Evolutionary conservation across 2,888 invertebrate genomes (phyloP), one percentile per base, ranked within the genome.

Genomic region (Deroplatys truncata): DNA sequence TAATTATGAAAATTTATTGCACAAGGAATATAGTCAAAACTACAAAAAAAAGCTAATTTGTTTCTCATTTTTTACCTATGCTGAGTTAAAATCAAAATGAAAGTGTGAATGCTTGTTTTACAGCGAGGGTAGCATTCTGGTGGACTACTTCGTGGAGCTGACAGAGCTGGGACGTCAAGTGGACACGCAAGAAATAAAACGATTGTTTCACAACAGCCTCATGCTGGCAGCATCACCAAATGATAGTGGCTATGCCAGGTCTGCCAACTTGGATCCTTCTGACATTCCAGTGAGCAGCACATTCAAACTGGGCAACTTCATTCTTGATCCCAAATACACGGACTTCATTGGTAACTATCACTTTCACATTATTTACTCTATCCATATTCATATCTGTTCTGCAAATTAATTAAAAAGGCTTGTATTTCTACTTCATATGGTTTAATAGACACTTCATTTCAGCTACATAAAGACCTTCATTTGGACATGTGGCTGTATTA

Each of bases 61-160:
- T n/a, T n/a, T n/a, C n/a, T n/a, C n/a, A n/a, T n/a, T n/a, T n/a
- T n/a, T n/a, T n/a, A n/a, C n/a, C n/a, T 4, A 31, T 2, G 31
- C 31, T 31, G 31, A 31, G 31, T 31, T 31, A 5, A 31, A 5
- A 31, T 31, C n/a, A 15, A 31, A 31, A 31, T 85, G n/a, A 35
- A 15, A 25, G 4, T 82, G 31, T 84, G 87, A 56, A 89, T 88
- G 90, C 89, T 93, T 94, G 90, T 56, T 56, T 56, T 56, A 1
- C 92, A 98, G 97, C 92, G 95, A 97, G 93, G 98, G 98, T 89
- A 98, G 98, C 91, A 96, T 98, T 86, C 94, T 98, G 28, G 98
- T 98, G 25, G 98, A 98, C 93, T 98, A 97, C 92, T 96, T 97
- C 91, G 96, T 98, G 28, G 97, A 98, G 93, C 93, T 98, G 90